Conservation (phyloP, 2,888 invertebrate species). For the Crematogaster levior region DNA sequence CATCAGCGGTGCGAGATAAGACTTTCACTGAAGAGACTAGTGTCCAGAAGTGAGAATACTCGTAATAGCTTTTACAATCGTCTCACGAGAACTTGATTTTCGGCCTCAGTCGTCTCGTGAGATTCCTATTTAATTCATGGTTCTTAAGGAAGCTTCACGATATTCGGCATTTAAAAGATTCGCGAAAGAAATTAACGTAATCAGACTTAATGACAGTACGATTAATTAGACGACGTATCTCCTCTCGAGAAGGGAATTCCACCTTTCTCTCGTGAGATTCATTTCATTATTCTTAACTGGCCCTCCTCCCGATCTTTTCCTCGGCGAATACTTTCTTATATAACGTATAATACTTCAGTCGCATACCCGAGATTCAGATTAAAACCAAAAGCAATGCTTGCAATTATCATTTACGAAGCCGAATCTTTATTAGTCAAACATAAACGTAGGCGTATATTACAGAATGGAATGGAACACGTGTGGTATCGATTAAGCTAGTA, state of each 20-base stretch:
- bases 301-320: not conserved
- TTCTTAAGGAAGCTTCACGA: not conserved
- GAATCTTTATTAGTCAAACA: constrained; percentile 25
- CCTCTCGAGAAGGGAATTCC: constrained; percentile 6
- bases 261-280: constrained; percentile 21
- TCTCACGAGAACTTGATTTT: constrained; percentile 40
- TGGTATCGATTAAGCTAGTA: constrained; percentile 54
- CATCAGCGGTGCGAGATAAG: constrained; percentile 72
- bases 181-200: constrained; percentile 52
- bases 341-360: not conserved
- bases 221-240: constrained; percentile 58
- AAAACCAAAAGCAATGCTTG: constrained; percentile 8
- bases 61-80: constrained; percentile 46
- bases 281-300: constrained; percentile 27
- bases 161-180: constrained; percentile 20
- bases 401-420: constrained; percentile 16
- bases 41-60: constrained; percentile 30
- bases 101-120: constrained; percentile 27
- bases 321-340: constrained; percentile 4
- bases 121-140: constrained; percentile 24
- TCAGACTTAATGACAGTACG: constrained; percentile 56
- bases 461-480: not conserved
- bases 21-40: constrained; percentile 75
- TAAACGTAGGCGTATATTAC: constrained; percentile 32
- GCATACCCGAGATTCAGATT: constrained; percentile 25